Percentiles rank a stretch among this genome's conserved stretches.
Evolutionary conservation across 2,797 vertebrate genomes (phyloP).

Genomic region (Morelia viridis): DNA sequence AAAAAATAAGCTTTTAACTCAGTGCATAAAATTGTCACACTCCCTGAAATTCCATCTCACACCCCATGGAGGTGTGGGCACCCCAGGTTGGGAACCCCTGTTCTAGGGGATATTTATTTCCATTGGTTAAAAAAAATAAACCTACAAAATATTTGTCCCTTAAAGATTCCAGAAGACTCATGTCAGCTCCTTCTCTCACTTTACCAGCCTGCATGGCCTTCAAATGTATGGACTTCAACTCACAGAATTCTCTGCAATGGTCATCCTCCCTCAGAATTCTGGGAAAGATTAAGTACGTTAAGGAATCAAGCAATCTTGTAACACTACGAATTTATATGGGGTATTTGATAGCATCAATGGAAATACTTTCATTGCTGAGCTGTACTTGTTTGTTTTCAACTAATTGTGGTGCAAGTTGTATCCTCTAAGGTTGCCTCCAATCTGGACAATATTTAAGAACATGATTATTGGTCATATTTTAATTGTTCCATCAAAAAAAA

Average conservation of each 20-base stretch:
- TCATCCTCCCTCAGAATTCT: too few relatives aligned
- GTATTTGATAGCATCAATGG: neutral
- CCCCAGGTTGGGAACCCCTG: too few relatives aligned
- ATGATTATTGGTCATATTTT: neutral
- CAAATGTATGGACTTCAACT: too few relatives aligned
- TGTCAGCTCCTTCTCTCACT: neutral
- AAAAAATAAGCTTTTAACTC: too few relatives aligned
- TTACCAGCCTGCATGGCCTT: too few relatives aligned
- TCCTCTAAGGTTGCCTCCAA: neutral
- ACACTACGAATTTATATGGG: too few relatives aligned
- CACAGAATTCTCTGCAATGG: too few relatives aligned
- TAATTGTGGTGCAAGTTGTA: neutral
- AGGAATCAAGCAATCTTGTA: neutral
- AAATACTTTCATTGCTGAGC: neutral
- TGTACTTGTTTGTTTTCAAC: neutral
- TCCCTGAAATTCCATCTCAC: too few relatives aligned
- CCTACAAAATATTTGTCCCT: neutral
- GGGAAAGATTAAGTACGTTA: too few relatives aligned
- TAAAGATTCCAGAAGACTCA: neutral
- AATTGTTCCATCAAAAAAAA: neutral
- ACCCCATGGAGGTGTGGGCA: too few relatives aligned
- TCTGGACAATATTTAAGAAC: neutral
- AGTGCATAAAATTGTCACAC: too few relatives aligned
- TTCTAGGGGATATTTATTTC: neutral
- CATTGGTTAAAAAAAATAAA: neutral